A percentile compares a stretch with the other conserved stretches of the same genome.
Conservation (phyloP, 2,113 vertebrate species). For the Excalfactoria chinensis region DNA sequence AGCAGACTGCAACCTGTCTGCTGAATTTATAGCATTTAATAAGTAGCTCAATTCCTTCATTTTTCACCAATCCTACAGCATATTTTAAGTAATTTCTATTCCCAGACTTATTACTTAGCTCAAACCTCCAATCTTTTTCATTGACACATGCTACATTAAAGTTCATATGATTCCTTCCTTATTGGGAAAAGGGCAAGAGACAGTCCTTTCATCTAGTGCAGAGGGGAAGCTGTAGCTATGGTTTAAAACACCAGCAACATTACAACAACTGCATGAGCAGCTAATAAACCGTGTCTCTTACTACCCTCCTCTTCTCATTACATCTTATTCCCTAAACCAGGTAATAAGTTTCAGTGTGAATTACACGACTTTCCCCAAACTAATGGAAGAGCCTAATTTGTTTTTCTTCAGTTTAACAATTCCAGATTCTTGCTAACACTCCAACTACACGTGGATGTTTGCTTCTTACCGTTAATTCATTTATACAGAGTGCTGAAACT, state of each 20-base stretch:
- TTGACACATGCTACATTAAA: not conserved
- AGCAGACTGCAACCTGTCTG: not conserved
- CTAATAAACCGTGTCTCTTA: not conserved
- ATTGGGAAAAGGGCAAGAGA: not conserved
- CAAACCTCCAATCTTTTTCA: not conserved
- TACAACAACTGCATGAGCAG: not conserved
- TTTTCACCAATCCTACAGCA: not conserved
- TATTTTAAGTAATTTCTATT: not conserved
- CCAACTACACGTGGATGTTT: rapidly evolving
- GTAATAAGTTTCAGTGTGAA: not conserved
- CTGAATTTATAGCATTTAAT: not conserved
- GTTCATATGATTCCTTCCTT: not conserved
- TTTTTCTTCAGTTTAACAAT: not conserved
- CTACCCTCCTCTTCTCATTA: not conserved
- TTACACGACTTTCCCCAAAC: not conserved
- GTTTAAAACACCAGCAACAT: not conserved
- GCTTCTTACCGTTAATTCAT: conserved; percentile 91
- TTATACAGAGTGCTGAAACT: conserved; percentile 96
- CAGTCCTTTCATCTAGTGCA: not conserved
- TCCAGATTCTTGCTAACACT: not conserved
- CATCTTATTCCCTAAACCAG: not conserved
- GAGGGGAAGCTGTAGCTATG: not conserved
- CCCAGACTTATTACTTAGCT: not conserved
- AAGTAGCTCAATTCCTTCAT: not conserved
- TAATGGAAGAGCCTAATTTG: not conserved